Percentiles rank a stretch among this genome's conserved stretches.
phyloP scores from a whole-genome alignment of 2,113 vertebrate species.

The Origma solitaria region DNA sequence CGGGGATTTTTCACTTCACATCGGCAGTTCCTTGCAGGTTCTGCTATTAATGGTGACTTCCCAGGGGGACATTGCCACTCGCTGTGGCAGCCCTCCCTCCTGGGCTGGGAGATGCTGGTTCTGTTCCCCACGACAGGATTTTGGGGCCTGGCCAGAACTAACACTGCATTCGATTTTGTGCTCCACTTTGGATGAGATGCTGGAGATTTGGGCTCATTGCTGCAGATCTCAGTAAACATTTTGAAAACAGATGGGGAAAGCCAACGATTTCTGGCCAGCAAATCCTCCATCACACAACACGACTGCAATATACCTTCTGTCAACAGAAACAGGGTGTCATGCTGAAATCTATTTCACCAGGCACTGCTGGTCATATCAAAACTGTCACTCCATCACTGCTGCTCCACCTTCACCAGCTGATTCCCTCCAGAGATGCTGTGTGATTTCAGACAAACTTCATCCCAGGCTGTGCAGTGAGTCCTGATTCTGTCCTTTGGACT shows the following conservation, averaged over 20 bases:
- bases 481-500: neutral
- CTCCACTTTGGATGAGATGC: neutral
- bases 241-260: constrained; percentile 16
- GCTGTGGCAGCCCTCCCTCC: neutral
- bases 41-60: neutral
- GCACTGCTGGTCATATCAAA: neutral
- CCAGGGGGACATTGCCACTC: neutral
- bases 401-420: neutral
- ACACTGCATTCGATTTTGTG: neutral
- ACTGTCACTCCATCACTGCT: neutral
- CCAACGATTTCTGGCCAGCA: neutral
- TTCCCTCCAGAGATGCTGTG: neutral
- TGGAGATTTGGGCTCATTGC: neutral
- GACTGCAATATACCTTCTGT: neutral
- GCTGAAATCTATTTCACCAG: neutral
- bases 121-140: neutral
- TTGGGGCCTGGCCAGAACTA: neutral
- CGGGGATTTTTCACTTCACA: neutral
- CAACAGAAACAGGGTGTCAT: neutral
- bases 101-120: neutral
- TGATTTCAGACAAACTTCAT: neutral
- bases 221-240: neutral
- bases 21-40: neutral
- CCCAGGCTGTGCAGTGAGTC: neutral
- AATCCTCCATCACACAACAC: neutral